Percentiles rank a stretch among this genome's conserved stretches.
Conservation (phyloP, 2,888 invertebrate genomes). For the Allolobophora icterica region DNA sequence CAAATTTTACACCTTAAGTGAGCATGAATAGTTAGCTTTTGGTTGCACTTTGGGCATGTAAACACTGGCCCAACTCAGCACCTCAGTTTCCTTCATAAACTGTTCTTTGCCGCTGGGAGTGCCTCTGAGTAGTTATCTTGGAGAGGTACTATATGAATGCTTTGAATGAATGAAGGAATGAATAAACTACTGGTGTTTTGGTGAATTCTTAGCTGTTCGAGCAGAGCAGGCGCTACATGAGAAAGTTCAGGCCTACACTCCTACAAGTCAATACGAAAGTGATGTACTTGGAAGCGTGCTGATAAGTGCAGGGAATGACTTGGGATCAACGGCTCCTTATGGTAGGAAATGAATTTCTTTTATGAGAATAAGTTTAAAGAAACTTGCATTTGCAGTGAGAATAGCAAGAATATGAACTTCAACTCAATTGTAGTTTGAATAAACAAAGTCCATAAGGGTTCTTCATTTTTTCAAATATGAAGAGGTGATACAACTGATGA, state of each 20-base stretch:
- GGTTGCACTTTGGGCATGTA: too few relatives aligned
- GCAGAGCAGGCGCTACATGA: slow-evolving; percentile 69
- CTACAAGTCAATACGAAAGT: slow-evolving; percentile 79
- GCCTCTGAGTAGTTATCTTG: too few relatives aligned
- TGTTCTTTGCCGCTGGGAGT: too few relatives aligned
- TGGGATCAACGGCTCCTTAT: slow-evolving; percentile 83
- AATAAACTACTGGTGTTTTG: not conserved
- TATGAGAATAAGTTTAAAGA: not conserved
- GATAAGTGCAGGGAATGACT: slow-evolving; percentile 82
- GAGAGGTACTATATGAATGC: not conserved
- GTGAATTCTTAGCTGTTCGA: slow-evolving; percentile 63
- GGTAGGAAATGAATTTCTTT: slow-evolving; percentile 67
- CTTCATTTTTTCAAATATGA: not conserved
- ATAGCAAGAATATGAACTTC: not conserved
- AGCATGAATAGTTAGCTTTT: too few relatives aligned
- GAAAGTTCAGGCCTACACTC: slow-evolving; percentile 79
- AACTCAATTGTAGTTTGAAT: not conserved
- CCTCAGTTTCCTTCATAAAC: too few relatives aligned
- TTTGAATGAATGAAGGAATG: not conserved
- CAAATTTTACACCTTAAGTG: too few relatives aligned
- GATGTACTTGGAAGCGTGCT: slow-evolving; percentile 85
- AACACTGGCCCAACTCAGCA: too few relatives aligned
- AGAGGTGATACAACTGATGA: not conserved
- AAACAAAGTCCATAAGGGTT: not conserved
- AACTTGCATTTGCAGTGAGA: not conserved